Evolutionary conservation across 1,140 invertebrate genomes (phyloP), one percentile per base, ranked within the genome.

Genomic region (Pseudomyrmex sp.): DNA sequence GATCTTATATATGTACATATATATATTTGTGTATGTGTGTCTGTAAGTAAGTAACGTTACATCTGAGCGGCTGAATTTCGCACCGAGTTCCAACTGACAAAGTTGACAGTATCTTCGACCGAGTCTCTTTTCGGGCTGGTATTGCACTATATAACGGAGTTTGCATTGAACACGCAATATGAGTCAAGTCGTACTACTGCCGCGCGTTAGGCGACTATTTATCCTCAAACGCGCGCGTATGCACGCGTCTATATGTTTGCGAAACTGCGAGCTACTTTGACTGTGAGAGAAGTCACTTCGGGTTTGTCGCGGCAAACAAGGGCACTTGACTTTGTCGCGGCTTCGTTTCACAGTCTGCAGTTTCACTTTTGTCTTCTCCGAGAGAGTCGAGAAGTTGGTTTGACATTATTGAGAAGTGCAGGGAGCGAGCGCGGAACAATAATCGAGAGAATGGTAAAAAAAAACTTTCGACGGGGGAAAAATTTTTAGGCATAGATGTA

Each of bases 31-130:
- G 5, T 35, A 0, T 35, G 5, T 35, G 35, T 35, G 35, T 5
- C 0, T 7, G 35, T 35, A 3, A 4, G 35, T 35, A 76, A 20
- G 20, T 59, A 66, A 58, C 54, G 75, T 69, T 69, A 48, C 20
- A 58, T n/a, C 54, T 48, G 44, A 15, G 18, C 44, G 61, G 48
- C 48, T 52, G 50, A 54, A 77, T 56, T 66, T 56, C 61, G 7
- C 13, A 10, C 18, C 12, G 20, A 79, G 44, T 69, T 70, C 20
- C 20, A 46, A 23, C 15, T 79, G 65, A 59, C 65, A 5, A 58
- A 79, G 76, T 70, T 70, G 44, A 79, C 65, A 48, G 12, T 79
- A 69, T 35, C 65, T 70, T 58, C 44, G 15, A 56, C 44, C 26
- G 66, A 59, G 50, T 68, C 54, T 50, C 66, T 70, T 80, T 80